These are phyloP conservation scores for Papilio protenor DNA, from an alignment of 2,888 invertebrate genomes.

Conservation along the genomic window DNA sequence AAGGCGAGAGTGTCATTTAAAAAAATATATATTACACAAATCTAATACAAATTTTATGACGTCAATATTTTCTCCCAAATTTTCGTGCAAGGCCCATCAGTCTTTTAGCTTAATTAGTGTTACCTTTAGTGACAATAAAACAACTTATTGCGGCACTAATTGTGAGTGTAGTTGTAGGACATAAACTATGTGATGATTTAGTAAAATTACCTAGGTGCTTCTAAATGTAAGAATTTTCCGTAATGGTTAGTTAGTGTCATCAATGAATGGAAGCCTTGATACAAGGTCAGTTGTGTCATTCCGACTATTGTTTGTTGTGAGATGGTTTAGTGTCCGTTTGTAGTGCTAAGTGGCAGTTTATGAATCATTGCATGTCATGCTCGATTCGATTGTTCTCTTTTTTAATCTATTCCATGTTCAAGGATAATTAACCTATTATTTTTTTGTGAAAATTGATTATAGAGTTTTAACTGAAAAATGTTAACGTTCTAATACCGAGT, in stretches of 20 bases:
- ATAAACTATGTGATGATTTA: neutral
- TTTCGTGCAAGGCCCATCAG: too few species aligned
- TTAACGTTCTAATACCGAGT: neutral
- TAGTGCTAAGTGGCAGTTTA: conserved; percentile 7
- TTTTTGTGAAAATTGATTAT: neutral
- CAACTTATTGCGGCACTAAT: too few species aligned
- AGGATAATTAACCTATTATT: neutral
- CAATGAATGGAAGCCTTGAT: conserved; percentile 34
- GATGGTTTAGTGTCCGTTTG: conserved; percentile 27
- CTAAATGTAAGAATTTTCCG: conserved; percentile 27
- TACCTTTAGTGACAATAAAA: too few species aligned
- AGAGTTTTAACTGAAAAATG: neutral
- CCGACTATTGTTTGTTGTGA: conserved; percentile 40
- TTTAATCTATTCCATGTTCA: neutral
- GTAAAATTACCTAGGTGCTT: neutral
- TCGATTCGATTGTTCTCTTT: conserved; percentile 26
- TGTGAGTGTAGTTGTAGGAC: too few species aligned
- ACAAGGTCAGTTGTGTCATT: conserved; percentile 37
- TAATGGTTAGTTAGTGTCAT: conserved; percentile 3
- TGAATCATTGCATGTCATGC: conserved; percentile 28
- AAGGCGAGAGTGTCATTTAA: too few species aligned
- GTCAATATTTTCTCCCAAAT: too few species aligned
- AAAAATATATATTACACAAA: too few species aligned
- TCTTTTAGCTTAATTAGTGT: too few species aligned
- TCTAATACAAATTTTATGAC: too few species aligned